Conservation (phyloP, 2,797 vertebrate genomes). For the Momotus momota region DNA sequence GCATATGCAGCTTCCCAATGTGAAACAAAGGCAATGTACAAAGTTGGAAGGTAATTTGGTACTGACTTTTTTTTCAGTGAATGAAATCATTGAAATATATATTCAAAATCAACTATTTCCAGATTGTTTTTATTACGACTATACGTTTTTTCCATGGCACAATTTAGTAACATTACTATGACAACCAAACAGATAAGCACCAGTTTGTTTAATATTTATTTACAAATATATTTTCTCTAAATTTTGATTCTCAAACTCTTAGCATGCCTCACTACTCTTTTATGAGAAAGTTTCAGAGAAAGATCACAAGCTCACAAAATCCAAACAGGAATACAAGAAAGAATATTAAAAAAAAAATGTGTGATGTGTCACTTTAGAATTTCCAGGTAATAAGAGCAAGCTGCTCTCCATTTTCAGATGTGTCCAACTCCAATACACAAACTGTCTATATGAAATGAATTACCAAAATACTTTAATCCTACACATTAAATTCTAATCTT, state of each 20-base stretch:
- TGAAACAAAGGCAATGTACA: neutral
- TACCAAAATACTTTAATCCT: neutral
- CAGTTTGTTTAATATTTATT: neutral
- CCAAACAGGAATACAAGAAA: neutral
- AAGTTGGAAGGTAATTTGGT: neutral
- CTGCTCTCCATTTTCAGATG: neutral
- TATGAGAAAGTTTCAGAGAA: neutral
- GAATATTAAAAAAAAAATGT: neutral
- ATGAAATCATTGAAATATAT: neutral
- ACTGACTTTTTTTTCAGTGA: neutral
- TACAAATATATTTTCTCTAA: neutral
- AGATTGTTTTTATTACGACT: neutral
- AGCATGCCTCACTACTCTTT: neutral
- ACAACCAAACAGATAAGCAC: constrained; percentile 5
- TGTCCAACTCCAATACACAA: neutral
- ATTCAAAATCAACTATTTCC: neutral
- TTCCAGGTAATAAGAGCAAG: neutral
- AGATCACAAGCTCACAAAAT: neutral
- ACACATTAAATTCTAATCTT: neutral
- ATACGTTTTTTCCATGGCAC: neutral
- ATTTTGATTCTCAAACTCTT: constrained; percentile 3
- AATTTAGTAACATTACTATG: constrained; percentile 25
- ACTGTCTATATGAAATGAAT: neutral
- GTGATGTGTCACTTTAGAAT: neutral
- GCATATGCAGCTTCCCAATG: neutral